Evolutionary conservation across 2,888 invertebrate species (phyloP), one percentile per base, ranked within the genome.

Genomic region (Bembecia ichneumoniformis): DNA sequence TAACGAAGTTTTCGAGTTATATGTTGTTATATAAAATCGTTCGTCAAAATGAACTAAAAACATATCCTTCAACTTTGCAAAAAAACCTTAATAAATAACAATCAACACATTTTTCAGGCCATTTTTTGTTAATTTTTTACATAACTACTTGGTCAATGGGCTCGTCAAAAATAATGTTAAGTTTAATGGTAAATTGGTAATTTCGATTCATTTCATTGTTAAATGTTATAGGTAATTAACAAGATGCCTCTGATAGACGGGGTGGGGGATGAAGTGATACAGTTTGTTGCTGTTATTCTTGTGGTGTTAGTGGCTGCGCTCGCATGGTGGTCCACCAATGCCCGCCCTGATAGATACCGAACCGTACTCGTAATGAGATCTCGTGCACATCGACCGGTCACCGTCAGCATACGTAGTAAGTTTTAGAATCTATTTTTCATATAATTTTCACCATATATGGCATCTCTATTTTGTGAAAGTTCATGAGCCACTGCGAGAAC

Each of bases 181-280:
- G 9, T 28, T 7, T 9, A 9, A 28, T 2, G 28, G 28, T 28
- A 20, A 7, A 20, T 20, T 20, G 20, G 7, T 20, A 20, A 20
- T 20, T 20, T 20, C 20, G 7, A 20, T 13, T 36, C 4, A 9
- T 36, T 7, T 3, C 3, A 35, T 10, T 45, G 44, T 7, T 40
- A 45, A 47, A 52, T 3, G 3, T 40, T 40, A 13, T n/a, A 40
- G 40, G 14, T 40, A 13, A 14, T 40, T 35, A 36, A 48, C 68
- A 89, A 71, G 65, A 94, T 94, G 93, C 84, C 93, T 60, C 80
- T 94, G 66, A 93, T 95, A 61, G 94, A 94, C 72, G 95, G 95
- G 46, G 88, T 96, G 51, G 95, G 95, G 17, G 94, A 95, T 79
- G 95, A 95, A 87, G 94, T 96, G 54, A 90, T 92, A 47, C 90